A percentile compares a stretch with the other conserved stretches of the same genome.
phyloP scores from a whole-genome alignment of 2,888 invertebrate species.

The Thera obeliscata region DNA sequence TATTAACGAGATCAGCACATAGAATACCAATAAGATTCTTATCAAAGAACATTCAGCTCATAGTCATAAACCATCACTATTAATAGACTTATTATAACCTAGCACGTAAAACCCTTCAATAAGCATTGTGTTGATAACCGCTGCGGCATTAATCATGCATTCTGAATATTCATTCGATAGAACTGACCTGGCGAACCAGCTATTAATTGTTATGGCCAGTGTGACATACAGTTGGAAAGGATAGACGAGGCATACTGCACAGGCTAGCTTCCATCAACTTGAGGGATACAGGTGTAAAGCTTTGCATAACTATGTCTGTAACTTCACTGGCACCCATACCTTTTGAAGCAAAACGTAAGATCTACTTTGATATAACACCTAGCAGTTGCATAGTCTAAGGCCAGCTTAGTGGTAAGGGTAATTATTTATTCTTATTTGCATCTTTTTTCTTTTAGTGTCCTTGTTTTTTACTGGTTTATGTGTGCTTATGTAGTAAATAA shows the following conservation, averaged over 20 bases:
- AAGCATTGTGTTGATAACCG: constrained; percentile 56
- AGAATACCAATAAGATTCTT: constrained; percentile 7
- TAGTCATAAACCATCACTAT: constrained; percentile 30
- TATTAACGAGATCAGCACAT: not conserved
- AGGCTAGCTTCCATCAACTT: too few relatives aligned
- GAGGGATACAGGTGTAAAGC: too few relatives aligned
- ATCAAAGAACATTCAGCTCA: constrained; percentile 18
- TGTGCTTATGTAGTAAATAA: too few relatives aligned
- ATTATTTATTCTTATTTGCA: too few relatives aligned
- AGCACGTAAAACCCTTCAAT: constrained; percentile 59
- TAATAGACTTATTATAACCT: constrained; percentile 50
- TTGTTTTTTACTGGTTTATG: too few relatives aligned
- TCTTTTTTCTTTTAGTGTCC: too few relatives aligned
- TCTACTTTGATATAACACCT: too few relatives aligned
- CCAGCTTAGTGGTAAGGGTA: too few relatives aligned
- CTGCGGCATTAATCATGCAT: constrained; percentile 70
- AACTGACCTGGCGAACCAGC: constrained; percentile 58
- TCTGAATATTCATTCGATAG: constrained; percentile 77
- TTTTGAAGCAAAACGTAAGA: too few relatives aligned
- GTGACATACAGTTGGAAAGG: constrained; percentile 48
- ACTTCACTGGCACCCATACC: too few relatives aligned
- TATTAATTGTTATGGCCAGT: constrained; percentile 77
- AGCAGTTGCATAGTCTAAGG: too few relatives aligned
- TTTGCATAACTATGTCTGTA: too few relatives aligned
- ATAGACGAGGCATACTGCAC: not conserved